A percentile compares a stretch with the other conserved stretches of the same genome.
These are phyloP conservation scores for Aphelocoma californica DNA, from an alignment of 2,797 vertebrate genomes.

Conservation along the genomic window DNA sequence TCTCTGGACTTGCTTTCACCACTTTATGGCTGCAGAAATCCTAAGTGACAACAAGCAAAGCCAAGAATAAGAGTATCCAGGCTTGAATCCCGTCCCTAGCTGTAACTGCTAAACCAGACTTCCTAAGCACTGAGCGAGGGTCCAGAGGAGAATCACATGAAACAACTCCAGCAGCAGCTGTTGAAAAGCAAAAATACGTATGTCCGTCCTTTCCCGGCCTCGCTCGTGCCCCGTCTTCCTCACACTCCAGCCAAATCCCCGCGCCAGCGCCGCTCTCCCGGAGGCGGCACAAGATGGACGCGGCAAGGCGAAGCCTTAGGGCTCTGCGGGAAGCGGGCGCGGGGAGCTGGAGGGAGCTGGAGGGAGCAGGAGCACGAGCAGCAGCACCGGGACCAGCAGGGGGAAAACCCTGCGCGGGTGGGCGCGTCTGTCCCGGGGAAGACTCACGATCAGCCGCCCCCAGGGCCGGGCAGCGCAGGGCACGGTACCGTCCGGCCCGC, in stretches of 20 bases:
- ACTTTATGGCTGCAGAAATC: background rate
- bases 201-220: background rate
- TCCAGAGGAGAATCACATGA: background rate
- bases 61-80: background rate
- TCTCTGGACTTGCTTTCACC: background rate
- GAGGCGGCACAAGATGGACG: background rate
- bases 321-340: no score
- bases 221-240: no score
- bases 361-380: no score
- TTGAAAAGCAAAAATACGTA: accelerated
- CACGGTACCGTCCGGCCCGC: accelerated
- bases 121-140: background rate
- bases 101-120: background rate
- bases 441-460: accelerated
- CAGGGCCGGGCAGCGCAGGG: accelerated
- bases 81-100: background rate
- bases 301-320: background rate
- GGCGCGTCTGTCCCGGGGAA: accelerated
- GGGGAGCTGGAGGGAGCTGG: no score
- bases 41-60: background rate
- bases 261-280: background rate
- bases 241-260: no score
- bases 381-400: accelerated
- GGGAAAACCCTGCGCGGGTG: accelerated
- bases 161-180: background rate